phyloP scores from a whole-genome alignment of 2,113 vertebrate species.

The Osmerus mordax region DNA sequence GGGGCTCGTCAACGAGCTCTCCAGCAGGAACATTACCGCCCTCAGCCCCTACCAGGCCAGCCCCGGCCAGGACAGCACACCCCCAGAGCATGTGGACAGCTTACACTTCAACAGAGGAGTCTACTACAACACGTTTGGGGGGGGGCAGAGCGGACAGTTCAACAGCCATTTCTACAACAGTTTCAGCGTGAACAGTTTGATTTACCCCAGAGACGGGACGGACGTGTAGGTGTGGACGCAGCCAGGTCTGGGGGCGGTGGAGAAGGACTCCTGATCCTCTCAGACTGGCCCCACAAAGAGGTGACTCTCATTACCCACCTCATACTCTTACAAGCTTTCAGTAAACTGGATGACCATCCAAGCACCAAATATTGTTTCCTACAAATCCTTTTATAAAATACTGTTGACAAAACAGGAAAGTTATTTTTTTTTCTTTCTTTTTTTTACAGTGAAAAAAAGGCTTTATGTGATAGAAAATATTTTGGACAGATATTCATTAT shows the following conservation, averaged over 20 bases:
- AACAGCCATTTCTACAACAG: conserved; percentile 86
- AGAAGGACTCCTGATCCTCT: too few species aligned
- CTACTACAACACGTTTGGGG: conserved; percentile 83
- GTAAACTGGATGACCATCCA: too few species aligned
- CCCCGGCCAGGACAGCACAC: conserved; percentile 33
- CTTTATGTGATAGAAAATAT: too few species aligned
- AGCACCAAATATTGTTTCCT: conserved; percentile 32
- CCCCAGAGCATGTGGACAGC: conserved; percentile 64
- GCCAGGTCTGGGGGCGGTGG: too few species aligned
- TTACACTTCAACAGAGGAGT: conserved; percentile 75
- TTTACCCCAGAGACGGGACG: conserved; percentile 87
- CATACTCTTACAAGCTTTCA: too few species aligned
- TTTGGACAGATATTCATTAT: too few species aligned
- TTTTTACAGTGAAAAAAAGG: too few species aligned
- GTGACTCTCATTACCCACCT: too few species aligned
- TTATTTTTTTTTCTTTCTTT: too few species aligned
- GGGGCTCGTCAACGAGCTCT: conserved; percentile 75
- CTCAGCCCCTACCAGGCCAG: conserved; percentile 67
- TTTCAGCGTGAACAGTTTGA: conserved; percentile 94
- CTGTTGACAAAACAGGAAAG: not conserved
- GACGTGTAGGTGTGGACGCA: conserved; percentile 76
- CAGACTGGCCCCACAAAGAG: too few species aligned
- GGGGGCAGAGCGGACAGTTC: conserved; percentile 82
- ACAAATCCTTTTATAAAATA: conserved; percentile 5
- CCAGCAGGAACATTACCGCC: conserved; percentile 76